phyloP scores from a whole-genome alignment of 1,140 invertebrate species.

The Drosophila orosa region DNA sequence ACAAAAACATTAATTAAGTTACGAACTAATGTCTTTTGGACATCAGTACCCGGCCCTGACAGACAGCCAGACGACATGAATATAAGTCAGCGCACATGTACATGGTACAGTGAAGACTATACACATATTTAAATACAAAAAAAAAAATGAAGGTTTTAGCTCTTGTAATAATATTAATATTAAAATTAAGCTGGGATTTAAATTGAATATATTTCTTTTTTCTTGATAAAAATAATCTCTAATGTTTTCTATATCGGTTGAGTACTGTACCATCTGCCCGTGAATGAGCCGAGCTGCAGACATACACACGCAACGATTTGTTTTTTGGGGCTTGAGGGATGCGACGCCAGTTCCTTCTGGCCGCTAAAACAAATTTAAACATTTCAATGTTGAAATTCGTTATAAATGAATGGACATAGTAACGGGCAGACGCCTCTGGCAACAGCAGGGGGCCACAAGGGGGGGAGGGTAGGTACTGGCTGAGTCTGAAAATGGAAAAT shows the following conservation, averaged over 20 bases:
- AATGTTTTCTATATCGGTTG: not conserved
- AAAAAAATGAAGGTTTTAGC: not conserved
- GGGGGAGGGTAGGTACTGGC: not conserved
- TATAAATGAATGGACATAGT: slow-evolving; percentile 78
- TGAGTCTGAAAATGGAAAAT: slow-evolving; percentile 1
- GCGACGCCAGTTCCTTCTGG: slow-evolving; percentile 49
- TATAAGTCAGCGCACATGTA: slow-evolving; percentile 24
- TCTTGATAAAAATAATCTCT: not conserved
- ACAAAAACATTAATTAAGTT: slow-evolving; percentile 81
- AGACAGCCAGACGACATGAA: slow-evolving; percentile 77
- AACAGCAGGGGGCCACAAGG: not conserved
- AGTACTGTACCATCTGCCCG: not conserved
- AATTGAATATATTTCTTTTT: not conserved
- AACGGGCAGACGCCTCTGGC: slow-evolving; percentile 52
- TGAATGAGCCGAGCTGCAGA: slow-evolving; percentile 23
- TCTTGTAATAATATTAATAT: not conserved
- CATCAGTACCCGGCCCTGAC: slow-evolving; percentile 62
- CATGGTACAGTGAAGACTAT: not conserved
- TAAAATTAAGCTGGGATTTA: too few species aligned
- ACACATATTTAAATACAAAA: too few species aligned
- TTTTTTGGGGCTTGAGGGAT: slow-evolving; percentile 15
- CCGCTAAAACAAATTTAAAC: slow-evolving; percentile 56
- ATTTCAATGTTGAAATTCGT: slow-evolving; percentile 79
- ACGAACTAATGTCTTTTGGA: slow-evolving; percentile 77
- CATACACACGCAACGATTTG: slow-evolving; percentile 24